These are phyloP conservation scores for Podarcis raffonei DNA, from an alignment of 2,113 vertebrate species.

Conservation along the genomic window DNA sequence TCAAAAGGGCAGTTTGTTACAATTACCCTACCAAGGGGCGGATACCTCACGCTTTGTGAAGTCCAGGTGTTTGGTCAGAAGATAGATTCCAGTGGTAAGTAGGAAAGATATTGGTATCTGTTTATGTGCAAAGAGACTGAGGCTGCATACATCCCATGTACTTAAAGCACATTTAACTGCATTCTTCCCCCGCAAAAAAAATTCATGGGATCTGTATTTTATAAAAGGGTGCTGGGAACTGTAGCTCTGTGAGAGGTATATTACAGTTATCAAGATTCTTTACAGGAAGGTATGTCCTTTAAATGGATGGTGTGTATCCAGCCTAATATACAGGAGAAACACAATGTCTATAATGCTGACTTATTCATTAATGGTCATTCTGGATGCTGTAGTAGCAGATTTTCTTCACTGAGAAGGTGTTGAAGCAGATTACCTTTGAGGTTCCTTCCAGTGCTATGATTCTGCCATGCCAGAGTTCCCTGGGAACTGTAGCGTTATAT, in stretches of 20 bases:
- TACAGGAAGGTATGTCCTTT: too few species aligned
- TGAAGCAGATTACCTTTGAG: background rate
- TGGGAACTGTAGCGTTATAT: background rate
- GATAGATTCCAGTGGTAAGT: background rate
- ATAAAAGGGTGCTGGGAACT: too few species aligned
- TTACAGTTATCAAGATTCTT: too few species aligned
- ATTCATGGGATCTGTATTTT: too few species aligned
- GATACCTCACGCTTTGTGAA: conserved; percentile 6
- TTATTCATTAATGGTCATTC: background rate
- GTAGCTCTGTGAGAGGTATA: too few species aligned
- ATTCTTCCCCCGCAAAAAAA: too few species aligned
- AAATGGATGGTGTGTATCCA: too few species aligned
- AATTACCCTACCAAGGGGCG: background rate
- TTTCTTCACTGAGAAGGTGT: background rate
- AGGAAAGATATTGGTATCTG: background rate
- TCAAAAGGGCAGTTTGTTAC: background rate
- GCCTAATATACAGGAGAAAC: background rate
- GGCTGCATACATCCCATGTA: too few species aligned
- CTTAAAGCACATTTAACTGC: too few species aligned
- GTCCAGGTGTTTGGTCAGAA: background rate
- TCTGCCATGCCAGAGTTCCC: background rate
- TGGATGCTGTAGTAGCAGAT: background rate
- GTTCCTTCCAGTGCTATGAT: background rate
- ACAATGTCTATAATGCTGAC: background rate
- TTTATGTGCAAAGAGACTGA: background rate